phyloP scores from a whole-genome alignment of 2,113 vertebrate species.

The Macquaria ambigua region DNA sequence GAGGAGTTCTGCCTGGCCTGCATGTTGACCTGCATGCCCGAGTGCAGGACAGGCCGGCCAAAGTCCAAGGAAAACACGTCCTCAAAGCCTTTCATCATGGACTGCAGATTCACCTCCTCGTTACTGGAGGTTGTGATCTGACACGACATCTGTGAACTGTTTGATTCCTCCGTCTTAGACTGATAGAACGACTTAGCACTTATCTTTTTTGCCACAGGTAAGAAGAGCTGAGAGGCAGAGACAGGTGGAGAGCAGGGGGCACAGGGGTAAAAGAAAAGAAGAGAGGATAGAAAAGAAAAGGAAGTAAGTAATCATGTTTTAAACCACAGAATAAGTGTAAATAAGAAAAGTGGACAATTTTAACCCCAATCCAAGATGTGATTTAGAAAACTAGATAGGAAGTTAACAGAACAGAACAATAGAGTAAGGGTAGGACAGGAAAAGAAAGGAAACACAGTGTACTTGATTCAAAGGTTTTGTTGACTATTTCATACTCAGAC shows the following conservation, averaged over 20 bases:
- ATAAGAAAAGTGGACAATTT: conserved; percentile 29
- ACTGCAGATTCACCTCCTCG: conserved; percentile 92
- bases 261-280: conserved; percentile 7
- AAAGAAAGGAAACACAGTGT: conserved; percentile 16
- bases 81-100: conserved; percentile 93
- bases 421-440: background rate
- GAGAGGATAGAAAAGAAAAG: conserved; percentile 40
- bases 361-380: conserved; percentile 12
- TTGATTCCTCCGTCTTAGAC: conserved; percentile 94
- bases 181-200: conserved; percentile 94
- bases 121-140: conserved; percentile 92
- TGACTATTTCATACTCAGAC: background rate
- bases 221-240: conserved; percentile 89
- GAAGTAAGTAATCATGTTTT: conserved; percentile 41
- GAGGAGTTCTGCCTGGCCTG: conserved; percentile 94
- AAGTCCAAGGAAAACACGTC: conserved; percentile 92
- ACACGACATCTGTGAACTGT: conserved; percentile 94
- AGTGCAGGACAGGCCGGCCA: conserved; percentile 90
- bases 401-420: conserved; percentile 10
- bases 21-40: conserved; percentile 94
- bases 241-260: conserved; percentile 23
- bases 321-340: conserved; percentile 44
- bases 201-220: conserved; percentile 93
- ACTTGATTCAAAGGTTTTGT: conserved; percentile 5
- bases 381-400: conserved; percentile 27